These are phyloP conservation scores for Capitella teleta DNA, from an alignment of 1,140 invertebrate genomes.

Conservation along the genomic window DNA sequence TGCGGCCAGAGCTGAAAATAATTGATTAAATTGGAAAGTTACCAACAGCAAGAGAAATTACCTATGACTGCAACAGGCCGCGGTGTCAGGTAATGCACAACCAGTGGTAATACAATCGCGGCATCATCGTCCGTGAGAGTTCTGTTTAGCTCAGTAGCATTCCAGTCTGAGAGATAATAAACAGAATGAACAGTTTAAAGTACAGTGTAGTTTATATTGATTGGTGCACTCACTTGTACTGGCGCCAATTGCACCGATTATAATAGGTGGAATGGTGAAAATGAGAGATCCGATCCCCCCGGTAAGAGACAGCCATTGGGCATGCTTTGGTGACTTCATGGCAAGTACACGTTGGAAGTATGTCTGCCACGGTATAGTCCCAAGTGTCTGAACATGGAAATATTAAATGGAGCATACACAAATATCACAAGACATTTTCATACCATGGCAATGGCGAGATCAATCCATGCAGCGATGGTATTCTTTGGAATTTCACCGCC, in stretches of 20 bases:
- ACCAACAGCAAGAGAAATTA: slow-evolving; percentile 7
- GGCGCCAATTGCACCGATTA: neutral
- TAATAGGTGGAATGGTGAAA: neutral
- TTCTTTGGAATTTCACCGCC: too few species aligned
- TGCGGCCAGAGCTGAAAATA: slow-evolving; percentile 24
- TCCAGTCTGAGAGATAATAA: too few species aligned
- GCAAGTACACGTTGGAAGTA: slow-evolving; percentile 94
- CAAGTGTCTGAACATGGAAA: slow-evolving; percentile 60
- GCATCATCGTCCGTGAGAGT: too few species aligned
- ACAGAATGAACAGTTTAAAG: too few species aligned
- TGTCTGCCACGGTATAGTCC: slow-evolving; percentile 93
- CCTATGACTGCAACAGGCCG: slow-evolving; percentile 23
- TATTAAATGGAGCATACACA: neutral
- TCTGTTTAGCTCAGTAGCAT: too few species aligned
- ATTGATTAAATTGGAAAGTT: neutral
- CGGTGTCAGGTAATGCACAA: slow-evolving; percentile 30
- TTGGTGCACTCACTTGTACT: slow-evolving; percentile 10
- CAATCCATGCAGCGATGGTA: slow-evolving; percentile 22
- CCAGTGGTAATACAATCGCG: slow-evolving; percentile 26
- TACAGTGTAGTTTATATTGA: too few species aligned
- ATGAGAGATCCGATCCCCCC: slow-evolving; percentile 42
- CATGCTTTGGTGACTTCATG: slow-evolving; percentile 77
- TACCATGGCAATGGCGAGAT: slow-evolving; percentile 36
- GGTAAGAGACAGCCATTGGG: slow-evolving; percentile 82
- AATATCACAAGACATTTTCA: neutral